Evolutionary conservation across 2,113 vertebrate species (phyloP), one percentile per base, ranked within the genome.

Genomic region (Myxocyprinus asiaticus): DNA sequence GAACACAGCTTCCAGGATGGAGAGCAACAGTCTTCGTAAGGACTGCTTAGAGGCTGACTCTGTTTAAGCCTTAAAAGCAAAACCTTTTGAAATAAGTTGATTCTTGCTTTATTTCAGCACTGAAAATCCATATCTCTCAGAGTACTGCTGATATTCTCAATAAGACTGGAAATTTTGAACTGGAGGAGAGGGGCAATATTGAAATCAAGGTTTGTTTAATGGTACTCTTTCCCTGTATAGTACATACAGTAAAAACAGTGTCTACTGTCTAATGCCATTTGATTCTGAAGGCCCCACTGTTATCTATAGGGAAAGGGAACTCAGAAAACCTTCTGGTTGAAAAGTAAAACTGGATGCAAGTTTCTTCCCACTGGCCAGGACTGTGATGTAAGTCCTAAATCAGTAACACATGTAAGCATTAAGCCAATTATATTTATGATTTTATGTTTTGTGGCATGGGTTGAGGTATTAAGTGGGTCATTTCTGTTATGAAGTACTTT

Each of bases 261-360:
- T 33, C 22, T 33, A 33, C 22, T 33, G 22, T 33, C 22, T 33
- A 33, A 33, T 33, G 22, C 22, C 22, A 33, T 33, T 33, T 33
- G 22, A 33, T 33, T 33, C 22, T 33, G 22, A 33, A 33, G 22
- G 22, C 22, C 22, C 22, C 22, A 33, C 22, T 81, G 71, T 65
- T 1, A 51, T 82, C 81, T 50, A 51, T 84, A 95, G 95, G 95
- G 94, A 47, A 96, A 97, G 86, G 95, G 94, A 6, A 80, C 80
- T 47, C 95, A 94, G 62, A 94, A 87, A 70, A 95, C 94, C 0
- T 96, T 91, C 83, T 97, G 94, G 95, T 79, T 96, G 82, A 89
- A 90, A 78, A 87, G 82, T 67, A 96, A 94, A 85, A 68, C 55
- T 1, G 92, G 87, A 7, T 91, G 95, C 78, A 84, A 70, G 47